Base-by-base conservation (phyloP, 1,140 invertebrate species). In the Harlomillsia oculata region DNA sequence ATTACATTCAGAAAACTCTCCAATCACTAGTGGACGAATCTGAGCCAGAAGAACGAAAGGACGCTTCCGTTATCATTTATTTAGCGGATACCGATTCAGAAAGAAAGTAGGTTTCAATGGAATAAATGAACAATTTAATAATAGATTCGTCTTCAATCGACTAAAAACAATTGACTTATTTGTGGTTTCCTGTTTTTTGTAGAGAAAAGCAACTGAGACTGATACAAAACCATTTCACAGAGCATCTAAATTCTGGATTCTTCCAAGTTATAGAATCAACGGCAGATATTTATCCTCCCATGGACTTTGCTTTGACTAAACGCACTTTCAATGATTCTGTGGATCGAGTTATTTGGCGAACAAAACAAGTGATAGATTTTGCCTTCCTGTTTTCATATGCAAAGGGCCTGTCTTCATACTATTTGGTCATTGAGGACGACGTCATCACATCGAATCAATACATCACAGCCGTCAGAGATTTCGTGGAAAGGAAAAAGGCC, bases 301-400 rank as follows among this genome's bases (percentile, higher is more conserved):
- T 63, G 56, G 60, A 65, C 16, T 56, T 59, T 46, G 60, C 54
- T 8, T 21, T 48, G 37, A 44, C 49, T 0, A 57, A 55, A 21
- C 25, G 51, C 23, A 65, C 60, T 8, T 65, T 57, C 39, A 58
- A 61, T 44, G 64, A 65, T 29, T 44, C 53, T 1, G 43, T 45
- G 1, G 57, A 60, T 3, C 48, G 64, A 16, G 55, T 65, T 1
- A 21, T 39, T 8, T 65, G 64, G 64, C 18, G 64, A 41, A 26
- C 61, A 14, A 65, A 65, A 21, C 64, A 65, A 63, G 61, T 60
- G 1, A 54, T 65, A 18, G 64, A 65, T 40, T 65, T 60, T 46
- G 53, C 54, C 11, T 65, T 60, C 48, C 44, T 65, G 6, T 62
- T 65, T 23, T 39, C 57, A 26, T 65, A 60, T 32, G 37, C 60